Evolutionary conservation across 2,797 vertebrate species (phyloP).

Genomic region (Chaenodraco wilsoni): DNA sequence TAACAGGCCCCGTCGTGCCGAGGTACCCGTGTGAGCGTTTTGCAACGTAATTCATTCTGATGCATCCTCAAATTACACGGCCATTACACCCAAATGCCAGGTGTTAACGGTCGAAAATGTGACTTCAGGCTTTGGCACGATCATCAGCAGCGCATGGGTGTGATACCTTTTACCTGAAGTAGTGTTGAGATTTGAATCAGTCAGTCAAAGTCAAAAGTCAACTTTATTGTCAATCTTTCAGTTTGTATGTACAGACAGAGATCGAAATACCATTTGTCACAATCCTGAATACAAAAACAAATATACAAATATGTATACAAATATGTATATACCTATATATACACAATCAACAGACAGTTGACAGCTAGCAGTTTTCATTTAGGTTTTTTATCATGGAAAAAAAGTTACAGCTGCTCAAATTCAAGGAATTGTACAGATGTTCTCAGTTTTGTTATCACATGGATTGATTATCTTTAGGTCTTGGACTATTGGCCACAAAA

Average conservation of each 20-base stretch:
- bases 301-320: no score
- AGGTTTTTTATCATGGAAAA: background rate
- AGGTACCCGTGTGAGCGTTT: conserved; percentile 23
- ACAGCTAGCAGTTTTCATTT: background rate
- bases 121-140: conserved; percentile 7
- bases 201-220: no score
- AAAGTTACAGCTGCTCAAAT: background rate
- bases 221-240: no score
- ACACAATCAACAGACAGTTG: background rate
- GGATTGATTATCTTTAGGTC: background rate
- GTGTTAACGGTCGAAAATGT: conserved; percentile 39
- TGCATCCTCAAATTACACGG: conserved; percentile 51
- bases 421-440: background rate
- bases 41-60: conserved; percentile 30
- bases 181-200: background rate
- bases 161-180: background rate
- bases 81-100: conserved; percentile 41
- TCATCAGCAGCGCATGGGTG: background rate
- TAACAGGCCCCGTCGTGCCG: conserved; percentile 24
- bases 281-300: no score
- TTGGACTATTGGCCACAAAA: background rate
- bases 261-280: no score
- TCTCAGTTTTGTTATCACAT: background rate
- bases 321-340: no score
- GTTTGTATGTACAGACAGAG: no score